Evolutionary conservation across 2,113 vertebrate genomes (phyloP).

Genomic region (Silurus meridionalis): DNA sequence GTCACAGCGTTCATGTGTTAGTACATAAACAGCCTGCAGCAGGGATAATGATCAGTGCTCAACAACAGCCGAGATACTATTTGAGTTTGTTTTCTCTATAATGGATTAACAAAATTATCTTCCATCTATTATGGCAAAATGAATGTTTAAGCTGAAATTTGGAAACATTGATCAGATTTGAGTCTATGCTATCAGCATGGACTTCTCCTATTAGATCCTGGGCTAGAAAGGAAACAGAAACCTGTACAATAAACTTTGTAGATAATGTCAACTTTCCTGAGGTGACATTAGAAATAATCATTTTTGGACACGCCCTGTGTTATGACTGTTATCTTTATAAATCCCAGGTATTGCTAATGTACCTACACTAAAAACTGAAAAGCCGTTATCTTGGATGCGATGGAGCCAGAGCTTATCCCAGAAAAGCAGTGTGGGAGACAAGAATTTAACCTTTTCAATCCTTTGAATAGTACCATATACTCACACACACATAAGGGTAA

Average conservation of each 20-base stretch:
- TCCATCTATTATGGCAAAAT: not conserved
- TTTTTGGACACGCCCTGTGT: not conserved
- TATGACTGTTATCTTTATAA: constrained; percentile 3
- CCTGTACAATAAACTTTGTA: not conserved
- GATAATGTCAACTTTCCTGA: not conserved
- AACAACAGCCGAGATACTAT: not conserved
- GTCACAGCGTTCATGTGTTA: not conserved
- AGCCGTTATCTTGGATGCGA: not conserved
- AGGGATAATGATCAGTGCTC: constrained; percentile 2
- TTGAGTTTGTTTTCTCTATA: not conserved
- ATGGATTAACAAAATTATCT: not conserved
- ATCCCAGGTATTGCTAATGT: not conserved
- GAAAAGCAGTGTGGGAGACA: not conserved
- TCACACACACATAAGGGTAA: not conserved
- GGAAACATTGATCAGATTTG: constrained; percentile 26
- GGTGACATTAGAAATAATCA: not conserved
- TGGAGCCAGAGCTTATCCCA: not conserved
- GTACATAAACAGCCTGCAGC: constrained; percentile 26
- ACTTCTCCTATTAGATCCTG: not conserved
- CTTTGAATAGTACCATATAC: not conserved
- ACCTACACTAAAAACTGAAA: not conserved
- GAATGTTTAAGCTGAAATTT: constrained; percentile 15
- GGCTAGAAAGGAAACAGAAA: not conserved
- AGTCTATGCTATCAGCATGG: not conserved
- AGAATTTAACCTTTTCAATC: not conserved